Evolutionary conservation across 1,140 invertebrate genomes (phyloP).

Genomic region (Drosophila baimaii): DNA sequence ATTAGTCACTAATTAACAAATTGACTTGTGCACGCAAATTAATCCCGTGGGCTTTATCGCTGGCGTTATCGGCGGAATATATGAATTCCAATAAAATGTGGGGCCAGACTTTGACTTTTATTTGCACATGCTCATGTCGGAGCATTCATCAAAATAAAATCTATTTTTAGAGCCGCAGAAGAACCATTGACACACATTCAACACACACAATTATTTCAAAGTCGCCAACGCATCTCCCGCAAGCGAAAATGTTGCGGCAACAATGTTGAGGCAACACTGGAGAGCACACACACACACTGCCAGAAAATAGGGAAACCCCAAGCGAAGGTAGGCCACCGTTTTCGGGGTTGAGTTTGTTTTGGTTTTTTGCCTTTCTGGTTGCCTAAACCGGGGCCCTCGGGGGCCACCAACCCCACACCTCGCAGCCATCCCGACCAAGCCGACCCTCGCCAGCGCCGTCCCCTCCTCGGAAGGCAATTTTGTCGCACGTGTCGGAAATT

Average conservation of each 20-base stretch:
- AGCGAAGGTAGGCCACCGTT: background rate
- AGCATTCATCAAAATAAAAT: constrained; percentile 27
- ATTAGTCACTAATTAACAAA: constrained; percentile 22
- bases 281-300: constrained; percentile 2
- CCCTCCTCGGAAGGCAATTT: constrained; percentile 55
- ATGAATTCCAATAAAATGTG: constrained; percentile 1
- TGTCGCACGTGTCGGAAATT: constrained; percentile 82
- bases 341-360: constrained; percentile 46
- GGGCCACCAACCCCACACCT: constrained; percentile 17
- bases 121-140: constrained; percentile 7
- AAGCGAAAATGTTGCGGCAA: constrained; percentile 42
- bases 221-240: constrained; percentile 23
- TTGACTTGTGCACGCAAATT: constrained; percentile 28
- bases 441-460: background rate
- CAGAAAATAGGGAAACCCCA: constrained; percentile 27
- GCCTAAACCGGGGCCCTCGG: constrained; percentile 27
- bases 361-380: constrained; percentile 43
- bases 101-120: background rate
- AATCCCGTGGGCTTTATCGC: constrained; percentile 24
- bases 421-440: background rate
- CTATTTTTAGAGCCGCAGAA: constrained; percentile 41
- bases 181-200: constrained; percentile 42
- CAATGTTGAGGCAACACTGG: constrained; percentile 28
- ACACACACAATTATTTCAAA: background rate
- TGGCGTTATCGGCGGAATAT: constrained; percentile 15